phyloP scores from a whole-genome alignment of 2,797 vertebrate genomes.

The Nasua narica region DNA sequence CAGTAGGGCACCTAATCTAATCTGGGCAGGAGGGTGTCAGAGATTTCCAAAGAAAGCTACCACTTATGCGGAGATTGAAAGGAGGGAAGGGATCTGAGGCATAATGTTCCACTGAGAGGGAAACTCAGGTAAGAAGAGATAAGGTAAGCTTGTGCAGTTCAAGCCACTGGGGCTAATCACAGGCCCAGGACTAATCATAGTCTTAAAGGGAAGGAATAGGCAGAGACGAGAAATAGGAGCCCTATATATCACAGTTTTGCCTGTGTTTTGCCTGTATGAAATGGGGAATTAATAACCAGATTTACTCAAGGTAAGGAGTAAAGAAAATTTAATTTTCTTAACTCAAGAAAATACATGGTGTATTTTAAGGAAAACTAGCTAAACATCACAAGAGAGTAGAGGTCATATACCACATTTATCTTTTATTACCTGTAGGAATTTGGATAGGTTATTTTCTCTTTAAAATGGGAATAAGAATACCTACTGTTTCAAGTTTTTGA shows the following conservation, averaged over 20 bases:
- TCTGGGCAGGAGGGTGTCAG: neutral
- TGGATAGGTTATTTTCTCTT: neutral
- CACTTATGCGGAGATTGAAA: neutral
- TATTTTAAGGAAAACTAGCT: neutral
- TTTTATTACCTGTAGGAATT: neutral
- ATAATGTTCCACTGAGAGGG: rapidly evolving
- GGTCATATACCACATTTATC: neutral
- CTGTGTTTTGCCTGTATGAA: neutral
- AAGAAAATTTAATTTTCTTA: too few species aligned
- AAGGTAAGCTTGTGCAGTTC: too few species aligned
- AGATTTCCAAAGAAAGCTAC: neutral
- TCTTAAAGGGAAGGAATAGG: neutral
- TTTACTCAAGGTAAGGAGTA: neutral
- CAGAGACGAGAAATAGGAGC: neutral
- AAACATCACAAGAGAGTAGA: neutral
- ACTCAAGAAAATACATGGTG: neutral
- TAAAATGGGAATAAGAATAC: neutral
- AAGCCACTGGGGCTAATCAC: neutral
- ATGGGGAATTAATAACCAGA: neutral
- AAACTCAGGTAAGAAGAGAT: neutral
- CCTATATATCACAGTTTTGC: neutral
- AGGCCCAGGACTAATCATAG: neutral
- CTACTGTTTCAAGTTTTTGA: neutral
- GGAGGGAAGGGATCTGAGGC: neutral
- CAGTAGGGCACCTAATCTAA: too few species aligned